These are phyloP conservation scores for Conger conger DNA, from an alignment of 2,113 vertebrate species.

Conservation along the genomic window DNA sequence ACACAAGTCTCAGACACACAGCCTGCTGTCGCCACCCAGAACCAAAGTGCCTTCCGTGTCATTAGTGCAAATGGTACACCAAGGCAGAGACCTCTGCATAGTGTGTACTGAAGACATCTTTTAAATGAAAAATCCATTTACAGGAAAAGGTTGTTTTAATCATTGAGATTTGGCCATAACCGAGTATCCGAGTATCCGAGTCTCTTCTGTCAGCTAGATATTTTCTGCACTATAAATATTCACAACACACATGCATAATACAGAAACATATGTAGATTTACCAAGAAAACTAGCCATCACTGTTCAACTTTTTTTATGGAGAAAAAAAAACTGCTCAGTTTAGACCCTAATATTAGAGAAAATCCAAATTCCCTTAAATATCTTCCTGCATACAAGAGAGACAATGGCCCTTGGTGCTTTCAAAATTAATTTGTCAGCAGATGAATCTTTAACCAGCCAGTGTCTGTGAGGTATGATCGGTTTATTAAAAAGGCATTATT, in stretches of 20 bases:
- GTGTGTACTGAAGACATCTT: neutral
- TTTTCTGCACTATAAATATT: neutral
- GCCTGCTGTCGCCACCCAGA: neutral
- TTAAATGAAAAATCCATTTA: neutral
- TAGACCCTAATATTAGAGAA: neutral
- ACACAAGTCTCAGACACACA: neutral
- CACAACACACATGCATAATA: neutral
- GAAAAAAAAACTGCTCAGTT: neutral
- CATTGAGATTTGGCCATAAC: neutral
- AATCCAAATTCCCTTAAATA: neutral
- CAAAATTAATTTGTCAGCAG: neutral
- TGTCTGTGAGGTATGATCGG: neutral
- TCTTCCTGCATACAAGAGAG: neutral
- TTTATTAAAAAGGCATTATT: conserved; percentile 1
- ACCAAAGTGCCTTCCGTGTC: neutral
- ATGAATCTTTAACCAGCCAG: conserved; percentile 7
- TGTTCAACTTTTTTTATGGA: neutral
- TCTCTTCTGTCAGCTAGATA: neutral
- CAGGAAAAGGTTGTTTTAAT: neutral
- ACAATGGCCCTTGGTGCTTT: neutral
- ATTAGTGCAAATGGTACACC: neutral
- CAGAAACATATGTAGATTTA: neutral
- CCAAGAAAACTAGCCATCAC: neutral
- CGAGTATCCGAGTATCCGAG: neutral
- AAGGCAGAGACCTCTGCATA: neutral